Evolutionary conservation across 2,113 vertebrate species (phyloP), one percentile per base, ranked within the genome.

Genomic region (Condylura cristata): DNA sequence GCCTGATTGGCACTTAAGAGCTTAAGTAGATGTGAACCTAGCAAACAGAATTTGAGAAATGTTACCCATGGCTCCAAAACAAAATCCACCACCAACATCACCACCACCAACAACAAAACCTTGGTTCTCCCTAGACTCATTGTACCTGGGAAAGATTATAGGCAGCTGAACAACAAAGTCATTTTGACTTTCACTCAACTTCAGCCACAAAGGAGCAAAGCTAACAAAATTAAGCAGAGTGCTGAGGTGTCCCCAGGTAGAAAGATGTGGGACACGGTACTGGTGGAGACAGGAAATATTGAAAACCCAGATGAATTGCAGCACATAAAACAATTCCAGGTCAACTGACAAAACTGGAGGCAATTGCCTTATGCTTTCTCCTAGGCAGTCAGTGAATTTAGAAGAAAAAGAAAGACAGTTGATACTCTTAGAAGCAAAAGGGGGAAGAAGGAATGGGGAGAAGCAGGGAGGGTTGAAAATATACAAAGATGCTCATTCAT

Each of bases 31-130:
- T 70, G 51, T 93, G 79, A 80, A 95, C 66, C 75, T 48, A 84
- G 37, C 53, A 65, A 94, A 63, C 46, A 93, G 79, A 86, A 89
- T 95, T 90, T 78, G 58, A 90, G 96, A 97, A 94, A 79, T 82
- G 82, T 82, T 90, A 79, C 28, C 74, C 44, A 51, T 60, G 51
- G 34, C 53, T 90, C 79, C 56, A 76, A 91, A 89, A 89, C 28
- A 76, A 92, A 95, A 91, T 63, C 32, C 51, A 75, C 60, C 41
- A 70, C 41, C 60, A 16, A 79, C 70, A 32, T 28, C 51, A 75
- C 60, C 41, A 70, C 41, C 60, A 16, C 83, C 70, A 32, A 2
- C 34, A 30, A 12, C 32, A 56, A 22, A 61, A 75, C 17, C 28
- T 41, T 78, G 26, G 8, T 46, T 89, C 82, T 18, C 61, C 20